Percentiles rank a stretch among this genome's conserved stretches.
These are phyloP conservation scores for Gymnobelideus leadbeateri DNA, from an alignment of 2,113 vertebrate genomes.

Conservation along the genomic window DNA sequence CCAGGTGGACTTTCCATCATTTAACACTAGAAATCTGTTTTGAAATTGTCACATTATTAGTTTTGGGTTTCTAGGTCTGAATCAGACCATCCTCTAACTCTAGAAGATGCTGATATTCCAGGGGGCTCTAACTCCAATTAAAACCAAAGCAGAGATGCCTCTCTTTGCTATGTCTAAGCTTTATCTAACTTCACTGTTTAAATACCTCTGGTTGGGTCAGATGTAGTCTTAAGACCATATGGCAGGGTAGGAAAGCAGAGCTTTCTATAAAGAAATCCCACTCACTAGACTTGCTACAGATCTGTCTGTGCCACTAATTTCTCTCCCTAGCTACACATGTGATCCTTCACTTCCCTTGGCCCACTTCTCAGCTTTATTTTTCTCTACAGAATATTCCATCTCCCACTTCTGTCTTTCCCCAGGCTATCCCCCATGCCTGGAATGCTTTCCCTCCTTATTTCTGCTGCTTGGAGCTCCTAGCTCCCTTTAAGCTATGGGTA, in stretches of 20 bases:
- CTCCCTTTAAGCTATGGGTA: neutral
- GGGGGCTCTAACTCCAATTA: neutral
- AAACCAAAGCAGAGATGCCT: neutral
- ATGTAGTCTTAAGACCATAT: neutral
- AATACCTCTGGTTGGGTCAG: neutral
- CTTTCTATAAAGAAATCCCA: neutral
- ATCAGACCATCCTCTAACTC: neutral
- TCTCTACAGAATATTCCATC: neutral
- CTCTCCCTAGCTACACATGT: neutral
- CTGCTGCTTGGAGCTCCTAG: neutral
- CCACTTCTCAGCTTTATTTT: neutral
- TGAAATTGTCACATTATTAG: too few species aligned
- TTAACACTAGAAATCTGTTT: too few species aligned
- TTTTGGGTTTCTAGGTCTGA: neutral
- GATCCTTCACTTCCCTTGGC: neutral
- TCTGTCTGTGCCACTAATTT: neutral
- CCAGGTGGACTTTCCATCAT: too few species aligned
- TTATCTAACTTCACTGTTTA: neutral
- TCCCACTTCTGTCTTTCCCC: neutral
- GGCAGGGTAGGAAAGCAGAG: neutral
- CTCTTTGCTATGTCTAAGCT: neutral
- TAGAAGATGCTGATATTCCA: neutral
- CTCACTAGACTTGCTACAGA: fast-evolving
- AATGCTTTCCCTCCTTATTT: neutral
- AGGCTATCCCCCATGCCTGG: neutral